Base-by-base conservation (phyloP, 2,113 vertebrate species). In the Psophia crepitans region DNA sequence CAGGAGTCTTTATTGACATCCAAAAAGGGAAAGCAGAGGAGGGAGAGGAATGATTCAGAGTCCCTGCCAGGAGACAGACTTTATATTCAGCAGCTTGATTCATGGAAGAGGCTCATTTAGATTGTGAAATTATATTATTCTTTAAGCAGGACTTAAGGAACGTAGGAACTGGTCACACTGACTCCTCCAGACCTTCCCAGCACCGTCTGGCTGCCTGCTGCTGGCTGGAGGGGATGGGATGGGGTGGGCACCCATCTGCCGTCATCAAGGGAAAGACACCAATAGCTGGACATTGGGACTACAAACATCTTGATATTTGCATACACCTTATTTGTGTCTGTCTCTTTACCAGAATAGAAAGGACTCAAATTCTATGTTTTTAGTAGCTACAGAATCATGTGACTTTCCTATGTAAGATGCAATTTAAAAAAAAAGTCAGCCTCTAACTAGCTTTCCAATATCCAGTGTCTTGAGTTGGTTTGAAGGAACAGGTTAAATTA, bases 11-110 rank as follows among this genome's bases (percentile, higher is more conserved):
- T 82, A 94, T 22, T 85, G 77, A 49, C n/a, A 66, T 95, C 84
- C 74, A 80, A 95, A 95, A 97, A 89, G 63, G 89, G 91, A 97
- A 96, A 87, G 93, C 84, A 94, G 84, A 96, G 94, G 93, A 97
- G 94, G 84, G 58, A 95, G 69, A 96, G 37, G n/a, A 95, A 94
- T 95, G 89, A 97, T 94, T 96, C 94, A 96, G 87, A 93, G 80
- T 69, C 37, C 80, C 77, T 97, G 65, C 89, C 80, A 79, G 93
- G 77, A 97, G 74, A 69, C 73, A 90, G 76, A 48, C 81, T 94
- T 95, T 44, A 46, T 61, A n/a, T 65, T 82, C 89, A 85, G 78
- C 61, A 85, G 54, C 70, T 87, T 93, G 58, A 58, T 85, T 94
- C 27, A 8, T 14, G 74, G 53, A 74, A 93, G 63, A 89, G 14